These are phyloP conservation scores for Lacerta bilineata DNA, from an alignment of 2,797 vertebrate species.

Conservation along the genomic window DNA sequence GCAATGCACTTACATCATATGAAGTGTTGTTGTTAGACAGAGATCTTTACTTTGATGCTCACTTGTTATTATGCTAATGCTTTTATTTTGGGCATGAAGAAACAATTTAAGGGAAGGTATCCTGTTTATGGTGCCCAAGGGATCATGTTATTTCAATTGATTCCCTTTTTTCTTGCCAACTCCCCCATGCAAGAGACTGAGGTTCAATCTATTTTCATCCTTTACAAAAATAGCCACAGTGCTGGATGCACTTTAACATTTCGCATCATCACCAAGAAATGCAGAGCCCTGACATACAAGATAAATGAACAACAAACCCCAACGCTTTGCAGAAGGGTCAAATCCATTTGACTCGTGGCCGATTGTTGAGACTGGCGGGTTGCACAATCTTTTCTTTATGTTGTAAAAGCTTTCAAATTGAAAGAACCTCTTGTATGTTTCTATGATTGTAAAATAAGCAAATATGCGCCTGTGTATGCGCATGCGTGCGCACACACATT, in stretches of 20 bases:
- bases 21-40: background rate
- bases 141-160: constrained; percentile 53
- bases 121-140: constrained; percentile 22
- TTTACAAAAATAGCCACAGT: constrained; percentile 57
- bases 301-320: constrained; percentile 71
- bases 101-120: constrained; percentile 16
- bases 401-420: constrained; percentile 60
- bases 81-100: constrained; percentile 28
- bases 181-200: constrained; percentile 39
- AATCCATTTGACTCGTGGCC: constrained; percentile 67
- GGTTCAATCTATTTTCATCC: constrained; percentile 63
- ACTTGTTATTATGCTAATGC: constrained; percentile 37
- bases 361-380: constrained; percentile 49
- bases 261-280: constrained; percentile 69
- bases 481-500: too few species aligned
- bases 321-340: constrained; percentile 67
- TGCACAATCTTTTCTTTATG: constrained; percentile 57
- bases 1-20: background rate
- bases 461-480: background rate
- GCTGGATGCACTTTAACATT: constrained; percentile 70
- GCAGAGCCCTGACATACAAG: constrained; percentile 67
- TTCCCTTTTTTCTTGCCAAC: constrained; percentile 30
- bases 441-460: constrained; percentile 53
- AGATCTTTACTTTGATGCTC: background rate
- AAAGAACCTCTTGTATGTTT: constrained; percentile 44